Conservation (phyloP, 2,888 invertebrate species). For the Sarcophaga carnaria region DNA sequence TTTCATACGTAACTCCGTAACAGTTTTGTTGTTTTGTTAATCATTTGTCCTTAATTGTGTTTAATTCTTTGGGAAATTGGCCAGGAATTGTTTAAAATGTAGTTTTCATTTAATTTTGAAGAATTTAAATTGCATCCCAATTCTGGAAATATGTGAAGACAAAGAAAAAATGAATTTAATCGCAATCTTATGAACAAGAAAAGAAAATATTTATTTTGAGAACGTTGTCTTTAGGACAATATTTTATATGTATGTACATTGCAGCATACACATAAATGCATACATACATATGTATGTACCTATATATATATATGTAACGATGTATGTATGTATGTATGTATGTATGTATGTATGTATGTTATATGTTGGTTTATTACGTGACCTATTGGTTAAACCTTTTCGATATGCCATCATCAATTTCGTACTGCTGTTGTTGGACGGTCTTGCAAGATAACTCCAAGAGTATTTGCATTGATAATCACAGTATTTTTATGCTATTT, state of each 20-base stretch:
- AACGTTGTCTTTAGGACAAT: too few relatives aligned
- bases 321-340: too few relatives aligned
- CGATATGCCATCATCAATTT: too few relatives aligned
- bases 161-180: not conserved
- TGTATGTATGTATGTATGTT: not conserved
- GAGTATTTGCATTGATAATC: not conserved
- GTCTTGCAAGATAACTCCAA: not conserved
- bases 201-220: not conserved
- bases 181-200: not conserved
- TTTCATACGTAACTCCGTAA: not conserved
- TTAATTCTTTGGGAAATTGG: not conserved
- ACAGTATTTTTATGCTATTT: conserved; percentile 38
- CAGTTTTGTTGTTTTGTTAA: not conserved
- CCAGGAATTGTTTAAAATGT: not conserved
- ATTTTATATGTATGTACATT: too few relatives aligned
- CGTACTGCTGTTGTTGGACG: too few relatives aligned
- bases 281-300: too few relatives aligned
- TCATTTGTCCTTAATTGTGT: not conserved
- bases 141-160: not conserved
- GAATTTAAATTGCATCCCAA: too few relatives aligned
- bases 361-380: not conserved
- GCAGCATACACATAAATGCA: too few relatives aligned
- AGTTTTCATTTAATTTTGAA: not conserved
- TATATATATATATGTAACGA: too few relatives aligned
- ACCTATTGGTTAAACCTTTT: not conserved